Conservation (phyloP, 2,888 invertebrate species). For the Zhengitettix transpicula region DNA sequence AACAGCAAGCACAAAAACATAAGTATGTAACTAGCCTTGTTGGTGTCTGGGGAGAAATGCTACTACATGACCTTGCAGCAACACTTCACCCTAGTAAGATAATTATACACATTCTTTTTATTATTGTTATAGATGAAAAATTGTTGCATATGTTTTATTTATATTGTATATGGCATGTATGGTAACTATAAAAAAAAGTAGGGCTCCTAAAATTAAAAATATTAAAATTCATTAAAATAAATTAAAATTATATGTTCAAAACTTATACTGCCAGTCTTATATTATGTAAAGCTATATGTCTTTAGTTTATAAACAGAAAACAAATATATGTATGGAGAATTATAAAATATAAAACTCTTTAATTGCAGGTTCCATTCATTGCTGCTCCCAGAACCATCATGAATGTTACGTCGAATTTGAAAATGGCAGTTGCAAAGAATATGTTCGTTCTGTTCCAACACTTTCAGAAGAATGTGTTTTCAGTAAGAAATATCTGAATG, state of each 20-base stretch:
- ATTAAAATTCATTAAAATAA: too few relatives aligned
- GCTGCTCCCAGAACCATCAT: background rate
- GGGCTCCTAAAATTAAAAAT: too few relatives aligned
- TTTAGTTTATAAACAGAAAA: too few relatives aligned
- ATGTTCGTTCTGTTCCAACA: background rate
- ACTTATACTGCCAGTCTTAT: too few relatives aligned
- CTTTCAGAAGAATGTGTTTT: background rate
- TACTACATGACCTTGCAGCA: slow-evolving; percentile 53
- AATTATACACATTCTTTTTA: background rate
- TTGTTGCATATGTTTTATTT: too few relatives aligned
- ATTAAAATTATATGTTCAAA: too few relatives aligned
- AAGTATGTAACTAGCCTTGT: slow-evolving; percentile 52
- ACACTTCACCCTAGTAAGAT: slow-evolving; percentile 41
- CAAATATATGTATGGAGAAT: too few relatives aligned
- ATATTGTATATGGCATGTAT: too few relatives aligned
- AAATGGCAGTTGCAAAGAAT: background rate
- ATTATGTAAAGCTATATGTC: too few relatives aligned
- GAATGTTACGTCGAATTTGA: background rate
- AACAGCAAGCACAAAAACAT: background rate
- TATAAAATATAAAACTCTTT: background rate
- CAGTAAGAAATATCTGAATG: background rate
- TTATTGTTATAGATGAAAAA: background rate
- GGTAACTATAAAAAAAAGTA: too few relatives aligned
- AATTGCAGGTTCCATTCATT: background rate
- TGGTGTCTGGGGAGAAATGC: slow-evolving; percentile 63